Conservation (phyloP, 1,140 invertebrate genomes). For the Hyles vespertilio region DNA sequence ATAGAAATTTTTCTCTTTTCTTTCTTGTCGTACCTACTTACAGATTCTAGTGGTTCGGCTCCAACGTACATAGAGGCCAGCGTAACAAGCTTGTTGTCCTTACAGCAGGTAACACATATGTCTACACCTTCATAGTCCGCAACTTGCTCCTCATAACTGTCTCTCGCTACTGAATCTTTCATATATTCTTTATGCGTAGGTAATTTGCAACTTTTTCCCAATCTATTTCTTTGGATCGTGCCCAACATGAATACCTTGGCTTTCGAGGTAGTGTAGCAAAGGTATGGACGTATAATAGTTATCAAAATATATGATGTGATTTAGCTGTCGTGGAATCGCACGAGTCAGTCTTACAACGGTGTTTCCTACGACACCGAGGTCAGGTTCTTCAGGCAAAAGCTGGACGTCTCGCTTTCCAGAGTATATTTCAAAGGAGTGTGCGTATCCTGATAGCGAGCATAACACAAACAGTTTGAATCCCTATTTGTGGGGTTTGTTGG, state of each 20-base stretch:
- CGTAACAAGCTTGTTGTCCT: slow-evolving; percentile 22
- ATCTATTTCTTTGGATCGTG: slow-evolving; percentile 26
- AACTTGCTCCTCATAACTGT: slow-evolving; percentile 25
- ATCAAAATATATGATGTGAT: slow-evolving; percentile 44
- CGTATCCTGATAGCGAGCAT: slow-evolving; percentile 23
- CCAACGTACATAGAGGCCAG: slow-evolving; percentile 22
- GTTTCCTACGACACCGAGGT: slow-evolving; percentile 26
- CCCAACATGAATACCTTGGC: slow-evolving; percentile 30
- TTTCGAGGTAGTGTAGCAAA: slow-evolving; percentile 25
- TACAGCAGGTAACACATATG: slow-evolving; percentile 23
- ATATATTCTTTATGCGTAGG: slow-evolving; percentile 15
- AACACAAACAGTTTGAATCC: slow-evolving; percentile 29
- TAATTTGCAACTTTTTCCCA: slow-evolving; percentile 31
- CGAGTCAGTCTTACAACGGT: slow-evolving; percentile 28
- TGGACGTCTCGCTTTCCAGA: slow-evolving; percentile 24
- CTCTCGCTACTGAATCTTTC: slow-evolving; percentile 22
- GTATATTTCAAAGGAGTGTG: slow-evolving; percentile 28
- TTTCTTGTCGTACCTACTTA: slow-evolving; percentile 15
- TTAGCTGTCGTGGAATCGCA: slow-evolving; percentile 32
- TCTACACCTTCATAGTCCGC: slow-evolving; percentile 25
- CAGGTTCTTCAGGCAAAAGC: slow-evolving; percentile 17
- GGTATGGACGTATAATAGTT: slow-evolving; percentile 30
- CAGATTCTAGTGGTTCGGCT: slow-evolving; percentile 13
- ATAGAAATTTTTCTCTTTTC: slow-evolving; percentile 13
- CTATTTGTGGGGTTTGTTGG: slow-evolving; percentile 2